phyloP scores from a whole-genome alignment of 2,888 invertebrate species.

The Neocrepidodera transversa region DNA sequence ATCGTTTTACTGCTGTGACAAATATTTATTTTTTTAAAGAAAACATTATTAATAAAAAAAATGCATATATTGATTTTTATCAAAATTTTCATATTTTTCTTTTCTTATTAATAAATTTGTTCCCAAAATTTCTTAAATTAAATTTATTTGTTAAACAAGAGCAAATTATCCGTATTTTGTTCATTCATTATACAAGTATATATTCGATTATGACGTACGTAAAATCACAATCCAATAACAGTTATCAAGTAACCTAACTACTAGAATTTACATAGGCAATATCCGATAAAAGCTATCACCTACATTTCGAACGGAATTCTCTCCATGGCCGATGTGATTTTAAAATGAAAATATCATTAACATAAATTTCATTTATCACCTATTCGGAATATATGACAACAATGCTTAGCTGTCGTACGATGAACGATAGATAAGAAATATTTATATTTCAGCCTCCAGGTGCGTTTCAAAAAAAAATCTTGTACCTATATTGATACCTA shows the following conservation, averaged over 20 bases:
- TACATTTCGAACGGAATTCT: conserved; percentile 12
- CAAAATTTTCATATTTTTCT: no score
- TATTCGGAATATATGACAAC: conserved; percentile 32
- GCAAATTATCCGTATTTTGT: no score
- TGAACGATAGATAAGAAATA: conserved; percentile 35
- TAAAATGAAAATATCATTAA: conserved; percentile 40
- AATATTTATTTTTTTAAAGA: no score
- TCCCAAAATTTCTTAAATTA: no score
- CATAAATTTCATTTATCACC: conserved; percentile 41
- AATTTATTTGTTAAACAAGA: no score
- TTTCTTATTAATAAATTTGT: no score
- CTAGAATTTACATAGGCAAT: conserved; percentile 4
- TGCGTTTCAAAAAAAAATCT: conserved; percentile 4
- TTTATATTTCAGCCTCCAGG: conserved; percentile 31
- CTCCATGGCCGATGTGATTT: conserved; percentile 22
- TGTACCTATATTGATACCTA: no score
- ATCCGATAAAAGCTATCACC: conserved; percentile 17
- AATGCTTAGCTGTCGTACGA: conserved; percentile 29
- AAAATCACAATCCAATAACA: conserved; percentile 10
- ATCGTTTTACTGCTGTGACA: no score
- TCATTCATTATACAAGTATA: no score
- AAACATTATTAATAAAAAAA: no score
- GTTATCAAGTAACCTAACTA: conserved; percentile 10
- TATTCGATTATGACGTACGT: not conserved
- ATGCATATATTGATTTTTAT: no score